Conservation (phyloP, 2,888 invertebrate species). For the Adineta ricciae region DNA sequence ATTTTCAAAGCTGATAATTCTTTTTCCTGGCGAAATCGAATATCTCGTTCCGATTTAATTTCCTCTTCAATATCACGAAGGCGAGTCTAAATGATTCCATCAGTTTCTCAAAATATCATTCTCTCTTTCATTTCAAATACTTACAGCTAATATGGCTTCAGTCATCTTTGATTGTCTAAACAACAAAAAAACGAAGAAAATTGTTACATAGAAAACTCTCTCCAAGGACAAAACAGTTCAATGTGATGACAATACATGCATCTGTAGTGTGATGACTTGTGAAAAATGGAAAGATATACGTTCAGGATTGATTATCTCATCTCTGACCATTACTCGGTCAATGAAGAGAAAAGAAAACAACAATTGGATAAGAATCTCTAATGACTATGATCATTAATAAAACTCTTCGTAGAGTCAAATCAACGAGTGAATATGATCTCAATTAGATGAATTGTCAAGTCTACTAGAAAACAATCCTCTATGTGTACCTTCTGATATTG, state of each 20-base stretch:
- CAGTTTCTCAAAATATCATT: neutral
- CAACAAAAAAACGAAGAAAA: neutral
- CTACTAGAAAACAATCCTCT: neutral
- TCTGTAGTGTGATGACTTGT: neutral
- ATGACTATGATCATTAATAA: too few relatives aligned
- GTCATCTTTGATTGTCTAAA: slow-evolving; percentile 1
- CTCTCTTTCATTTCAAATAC: neutral
- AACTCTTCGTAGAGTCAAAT: too few relatives aligned
- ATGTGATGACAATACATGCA: neutral
- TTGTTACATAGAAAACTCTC: neutral
- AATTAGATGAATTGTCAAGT: neutral
- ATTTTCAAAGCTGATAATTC: slow-evolving; percentile 23
- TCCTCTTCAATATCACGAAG: slow-evolving; percentile 34
- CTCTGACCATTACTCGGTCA: neutral
- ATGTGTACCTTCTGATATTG: neutral
- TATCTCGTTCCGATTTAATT: slow-evolving; percentile 27
- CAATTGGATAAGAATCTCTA: neutral
- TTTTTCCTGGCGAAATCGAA: slow-evolving; percentile 31
- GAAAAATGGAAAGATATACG: neutral
- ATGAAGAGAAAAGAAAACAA: neutral
- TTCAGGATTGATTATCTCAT: neutral
- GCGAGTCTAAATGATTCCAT: slow-evolving; percentile 16
- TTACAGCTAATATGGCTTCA: slow-evolving; percentile 11
- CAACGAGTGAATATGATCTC: neutral
- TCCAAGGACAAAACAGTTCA: neutral